Percentiles rank a stretch among this genome's conserved stretches.
phyloP scores from a whole-genome alignment of 2,888 invertebrate genomes.

The Yponomeuta evonymella region DNA sequence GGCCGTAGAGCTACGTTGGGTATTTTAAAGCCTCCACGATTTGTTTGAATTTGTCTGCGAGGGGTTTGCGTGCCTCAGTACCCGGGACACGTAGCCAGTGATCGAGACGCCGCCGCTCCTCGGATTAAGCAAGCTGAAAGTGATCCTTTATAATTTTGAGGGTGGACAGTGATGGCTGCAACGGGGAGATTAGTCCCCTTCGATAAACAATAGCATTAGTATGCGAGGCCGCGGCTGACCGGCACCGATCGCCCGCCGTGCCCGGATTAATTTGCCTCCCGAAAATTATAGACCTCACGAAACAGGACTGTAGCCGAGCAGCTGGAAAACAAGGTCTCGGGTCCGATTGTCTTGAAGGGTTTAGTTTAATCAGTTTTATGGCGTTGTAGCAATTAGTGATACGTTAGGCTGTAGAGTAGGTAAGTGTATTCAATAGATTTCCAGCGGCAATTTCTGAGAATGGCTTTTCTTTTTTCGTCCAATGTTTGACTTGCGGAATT shows the following conservation, averaged over 20 bases:
- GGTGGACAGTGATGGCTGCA: constrained; percentile 73
- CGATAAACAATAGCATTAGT: constrained; percentile 77
- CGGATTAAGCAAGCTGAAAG: constrained; percentile 68
- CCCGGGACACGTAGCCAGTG: constrained; percentile 24
- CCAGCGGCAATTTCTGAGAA: not conserved
- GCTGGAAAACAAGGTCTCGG: constrained; percentile 9
- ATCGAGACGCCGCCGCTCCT: constrained; percentile 32
- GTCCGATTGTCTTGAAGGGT: constrained; percentile 11
- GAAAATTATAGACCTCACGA: constrained; percentile 63
- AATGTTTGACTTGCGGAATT: not conserved
- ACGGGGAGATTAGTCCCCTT: constrained; percentile 74
- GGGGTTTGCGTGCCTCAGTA: not conserved
- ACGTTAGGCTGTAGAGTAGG: not conserved
- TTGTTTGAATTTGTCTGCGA: constrained; percentile 9
- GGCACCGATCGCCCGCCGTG: constrained; percentile 69
- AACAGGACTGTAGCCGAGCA: constrained; percentile 2
- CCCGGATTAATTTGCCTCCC: constrained; percentile 74
- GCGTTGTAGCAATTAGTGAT: not conserved
- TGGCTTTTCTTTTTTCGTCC: not conserved
- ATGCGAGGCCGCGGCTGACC: constrained; percentile 72
- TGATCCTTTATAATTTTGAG: constrained; percentile 72
- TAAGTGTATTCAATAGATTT: not conserved
- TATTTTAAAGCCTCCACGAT: constrained; percentile 13
- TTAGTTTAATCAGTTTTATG: constrained; percentile 11
- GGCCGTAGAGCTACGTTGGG: not conserved